Evolutionary conservation across 2,888 invertebrate genomes (phyloP), one percentile per base, ranked within the genome.

Genomic region (Esperia sulphurella): DNA sequence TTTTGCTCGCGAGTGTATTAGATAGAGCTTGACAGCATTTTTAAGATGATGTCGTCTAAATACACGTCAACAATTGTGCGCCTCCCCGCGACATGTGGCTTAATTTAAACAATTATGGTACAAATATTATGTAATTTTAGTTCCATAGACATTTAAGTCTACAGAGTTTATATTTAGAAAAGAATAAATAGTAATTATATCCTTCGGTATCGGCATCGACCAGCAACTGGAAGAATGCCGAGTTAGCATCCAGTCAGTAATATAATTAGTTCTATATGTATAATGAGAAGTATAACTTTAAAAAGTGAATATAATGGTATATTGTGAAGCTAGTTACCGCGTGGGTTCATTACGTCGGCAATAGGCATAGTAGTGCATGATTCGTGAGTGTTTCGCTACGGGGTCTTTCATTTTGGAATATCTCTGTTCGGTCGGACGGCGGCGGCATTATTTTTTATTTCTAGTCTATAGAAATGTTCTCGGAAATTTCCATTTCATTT

Each of bases 81-180:
- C 54, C 68, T 59, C 63, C 65, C 64, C 71, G 76, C 75, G 74
- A 65, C 61, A 52, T 56, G 75, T 71, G 77, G 79, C 78, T 83
- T 84, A 74, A 79, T 82, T 83, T 83, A 77, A 81, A 78, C 75
- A 65, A 64, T 61, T 73, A 85, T 84, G 86, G 86, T 87, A 87
- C 86, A 87, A 87, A 86, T 21, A n/a, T n/a, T n/a, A 75, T 74
- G 73, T 85, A 82, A 85, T 81, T 83, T 85, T 84, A 85, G 80
- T 84, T 85, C 81, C 80, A 84, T 87, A 87, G 83, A 75, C 65
- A 63, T 77, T 75, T 85, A 86, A 84, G 83, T 70, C 75, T 73
- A 79, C 81, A 86, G 84, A 85, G 83, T 81, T 80, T 84, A 84
- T 84, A 83, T 82, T 78, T 80, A 79, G 75, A 79, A 59, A 64